Evolutionary conservation across 1,140 invertebrate species (phyloP).

Genomic region (Drosophila leontia): DNA sequence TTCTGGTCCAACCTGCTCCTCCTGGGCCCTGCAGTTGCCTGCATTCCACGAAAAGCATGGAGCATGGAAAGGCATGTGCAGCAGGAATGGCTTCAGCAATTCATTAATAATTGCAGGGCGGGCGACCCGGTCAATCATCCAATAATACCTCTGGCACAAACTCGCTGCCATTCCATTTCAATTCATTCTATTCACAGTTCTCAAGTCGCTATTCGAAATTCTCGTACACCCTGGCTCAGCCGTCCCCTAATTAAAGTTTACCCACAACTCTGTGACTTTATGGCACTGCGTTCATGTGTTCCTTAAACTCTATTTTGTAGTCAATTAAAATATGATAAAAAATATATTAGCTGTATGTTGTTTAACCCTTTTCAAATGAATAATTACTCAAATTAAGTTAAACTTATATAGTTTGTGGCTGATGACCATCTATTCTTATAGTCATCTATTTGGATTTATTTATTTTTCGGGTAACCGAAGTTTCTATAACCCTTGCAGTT

Average conservation of each 20-base stretch:
- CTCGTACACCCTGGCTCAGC: not conserved
- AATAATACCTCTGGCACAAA: constrained; percentile 19
- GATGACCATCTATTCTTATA: no score
- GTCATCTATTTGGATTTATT: no score
- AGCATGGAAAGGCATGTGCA: not conserved
- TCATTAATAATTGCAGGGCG: constrained; percentile 24
- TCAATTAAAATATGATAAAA: no score
- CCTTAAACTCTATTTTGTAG: not conserved
- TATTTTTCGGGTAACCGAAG: no score
- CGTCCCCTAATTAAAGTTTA: not conserved
- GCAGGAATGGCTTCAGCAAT: constrained; percentile 13
- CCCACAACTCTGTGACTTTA: not conserved
- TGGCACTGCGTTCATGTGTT: not conserved
- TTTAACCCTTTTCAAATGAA: no score
- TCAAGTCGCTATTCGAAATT: constrained; percentile 6
- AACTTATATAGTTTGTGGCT: no score
- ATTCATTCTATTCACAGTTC: constrained; percentile 12
- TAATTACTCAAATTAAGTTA: no score
- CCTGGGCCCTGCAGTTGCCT: not conserved
- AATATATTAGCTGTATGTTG: no score
- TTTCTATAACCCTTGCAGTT: no score
- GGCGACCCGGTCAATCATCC: constrained; percentile 18
- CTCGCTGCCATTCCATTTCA: not conserved
- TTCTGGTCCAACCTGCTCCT: not conserved
- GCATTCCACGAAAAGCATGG: constrained; percentile 13